Conservation (phyloP, 2,888 invertebrate genomes). For the Heteromurus nitidus region DNA sequence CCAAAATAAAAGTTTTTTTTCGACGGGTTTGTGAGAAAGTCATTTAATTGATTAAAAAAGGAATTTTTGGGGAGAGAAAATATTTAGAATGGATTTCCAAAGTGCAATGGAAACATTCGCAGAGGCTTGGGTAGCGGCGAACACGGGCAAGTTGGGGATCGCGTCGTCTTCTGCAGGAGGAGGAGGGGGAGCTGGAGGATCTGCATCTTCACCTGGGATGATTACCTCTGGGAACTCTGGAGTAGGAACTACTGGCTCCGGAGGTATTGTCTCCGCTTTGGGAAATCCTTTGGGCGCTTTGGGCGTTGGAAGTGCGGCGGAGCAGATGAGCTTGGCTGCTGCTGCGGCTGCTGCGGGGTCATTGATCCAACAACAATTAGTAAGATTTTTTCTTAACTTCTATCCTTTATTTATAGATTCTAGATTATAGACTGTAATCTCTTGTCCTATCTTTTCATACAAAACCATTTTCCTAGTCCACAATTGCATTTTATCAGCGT, state of each 20-base stretch:
- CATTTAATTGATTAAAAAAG: neutral
- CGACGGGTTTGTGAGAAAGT: slow-evolving; percentile 19
- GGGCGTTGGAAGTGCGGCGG: slow-evolving; percentile 42
- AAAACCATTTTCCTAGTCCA: too few species aligned
- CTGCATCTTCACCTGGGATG: slow-evolving; percentile 52
- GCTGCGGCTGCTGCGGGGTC: slow-evolving; percentile 58
- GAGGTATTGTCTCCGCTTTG: too few species aligned
- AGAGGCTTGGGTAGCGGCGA: slow-evolving; percentile 92
- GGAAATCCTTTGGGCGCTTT: slow-evolving; percentile 45
- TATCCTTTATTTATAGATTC: too few species aligned
- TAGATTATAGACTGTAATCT: too few species aligned
- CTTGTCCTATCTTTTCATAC: too few species aligned
- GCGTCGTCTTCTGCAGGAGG: neutral
- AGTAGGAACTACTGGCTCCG: too few species aligned
- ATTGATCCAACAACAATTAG: slow-evolving; percentile 67
- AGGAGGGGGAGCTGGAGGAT: slow-evolving; percentile 13
- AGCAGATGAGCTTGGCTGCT: slow-evolving; percentile 53
- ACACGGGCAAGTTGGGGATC: slow-evolving; percentile 54
- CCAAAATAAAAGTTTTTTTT: slow-evolving; percentile 31
- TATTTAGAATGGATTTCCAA: slow-evolving; percentile 90
- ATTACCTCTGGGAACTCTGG: slow-evolving; percentile 19
- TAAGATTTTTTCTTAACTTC: too few species aligned
- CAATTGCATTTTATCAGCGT: too few species aligned
- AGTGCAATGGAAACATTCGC: slow-evolving; percentile 99
- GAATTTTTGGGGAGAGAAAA: neutral